Percentiles rank a stretch among this genome's conserved stretches.
Conservation (phyloP, 2,797 vertebrate species). For the Lepus oiostolus region DNA sequence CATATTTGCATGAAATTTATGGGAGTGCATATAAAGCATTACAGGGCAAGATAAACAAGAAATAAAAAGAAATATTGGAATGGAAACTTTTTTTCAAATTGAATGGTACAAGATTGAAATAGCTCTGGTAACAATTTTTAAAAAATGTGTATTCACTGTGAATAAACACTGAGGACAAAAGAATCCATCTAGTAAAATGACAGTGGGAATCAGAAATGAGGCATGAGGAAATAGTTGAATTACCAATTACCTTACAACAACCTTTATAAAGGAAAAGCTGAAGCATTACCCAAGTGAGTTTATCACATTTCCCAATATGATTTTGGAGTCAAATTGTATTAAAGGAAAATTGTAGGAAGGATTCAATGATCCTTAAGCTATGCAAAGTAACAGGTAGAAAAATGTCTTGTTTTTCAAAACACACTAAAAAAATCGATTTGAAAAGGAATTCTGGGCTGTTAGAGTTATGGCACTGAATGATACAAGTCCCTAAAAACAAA, state of each 20-base stretch:
- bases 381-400: conserved; percentile 29
- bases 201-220: conserved; percentile 39
- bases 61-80: conserved; percentile 41
- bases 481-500: background rate
- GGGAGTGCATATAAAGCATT: conserved; percentile 41
- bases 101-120: conserved; percentile 40
- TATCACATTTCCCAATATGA: conserved; percentile 47
- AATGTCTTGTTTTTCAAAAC: background rate
- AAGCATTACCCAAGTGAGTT: conserved; percentile 30
- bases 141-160: background rate
- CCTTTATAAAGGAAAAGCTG: conserved; percentile 33
- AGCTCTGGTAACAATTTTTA: background rate
- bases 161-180: conserved; percentile 67
- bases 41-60: conserved; percentile 12
- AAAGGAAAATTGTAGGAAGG: conserved; percentile 37
- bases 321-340: conserved; percentile 66
- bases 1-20: conserved; percentile 40
- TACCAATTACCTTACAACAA: conserved; percentile 62
- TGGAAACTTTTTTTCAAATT: background rate
- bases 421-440: background rate
- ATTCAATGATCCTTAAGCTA: conserved; percentile 7
- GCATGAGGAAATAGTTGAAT: conserved; percentile 59
- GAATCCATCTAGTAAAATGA: conserved; percentile 51
- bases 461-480: background rate
- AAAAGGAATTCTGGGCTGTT: background rate